These are phyloP conservation scores for Datnioides undecimradiatus DNA, from an alignment of 2,113 vertebrate genomes.

Conservation along the genomic window DNA sequence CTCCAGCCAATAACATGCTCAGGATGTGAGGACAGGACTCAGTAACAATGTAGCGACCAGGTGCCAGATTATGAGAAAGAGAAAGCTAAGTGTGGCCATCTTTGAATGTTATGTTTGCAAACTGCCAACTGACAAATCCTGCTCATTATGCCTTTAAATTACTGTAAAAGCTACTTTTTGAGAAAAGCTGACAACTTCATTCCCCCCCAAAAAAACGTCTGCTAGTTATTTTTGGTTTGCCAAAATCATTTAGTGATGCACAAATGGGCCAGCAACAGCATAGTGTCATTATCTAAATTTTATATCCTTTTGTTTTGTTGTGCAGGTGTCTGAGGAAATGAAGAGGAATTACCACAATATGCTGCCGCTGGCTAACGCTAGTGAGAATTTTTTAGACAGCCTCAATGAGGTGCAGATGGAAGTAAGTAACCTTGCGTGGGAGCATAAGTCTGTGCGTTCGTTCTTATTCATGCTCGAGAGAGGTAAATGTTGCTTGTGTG, in stretches of 20 bases:
- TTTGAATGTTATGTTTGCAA: too few species aligned
- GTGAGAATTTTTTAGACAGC: rapidly evolving
- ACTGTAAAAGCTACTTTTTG: background rate
- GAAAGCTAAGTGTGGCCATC: too few species aligned
- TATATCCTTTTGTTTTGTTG: background rate
- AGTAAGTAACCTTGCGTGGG: slow-evolving; percentile 36
- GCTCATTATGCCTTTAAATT: background rate
- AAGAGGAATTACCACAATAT: background rate
- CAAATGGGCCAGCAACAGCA: too few species aligned
- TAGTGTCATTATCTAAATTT: background rate
- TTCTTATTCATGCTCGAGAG: background rate
- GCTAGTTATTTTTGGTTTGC: too few species aligned
- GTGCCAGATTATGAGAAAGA: too few species aligned
- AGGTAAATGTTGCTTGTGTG: background rate
- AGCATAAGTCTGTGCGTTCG: background rate
- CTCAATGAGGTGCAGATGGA: background rate
- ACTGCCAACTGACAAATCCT: too few species aligned
- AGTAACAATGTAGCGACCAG: too few species aligned
- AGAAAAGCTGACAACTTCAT: too few species aligned
- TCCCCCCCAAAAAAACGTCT: too few species aligned
- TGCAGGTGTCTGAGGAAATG: background rate
- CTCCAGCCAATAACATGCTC: too few species aligned
- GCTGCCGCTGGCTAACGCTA: slow-evolving; percentile 18
- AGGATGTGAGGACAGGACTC: too few species aligned
- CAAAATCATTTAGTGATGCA: too few species aligned